Evolutionary conservation across 2,113 vertebrate species (phyloP), one percentile per base, ranked within the genome.

Genomic region (Parotia lawesii): DNA sequence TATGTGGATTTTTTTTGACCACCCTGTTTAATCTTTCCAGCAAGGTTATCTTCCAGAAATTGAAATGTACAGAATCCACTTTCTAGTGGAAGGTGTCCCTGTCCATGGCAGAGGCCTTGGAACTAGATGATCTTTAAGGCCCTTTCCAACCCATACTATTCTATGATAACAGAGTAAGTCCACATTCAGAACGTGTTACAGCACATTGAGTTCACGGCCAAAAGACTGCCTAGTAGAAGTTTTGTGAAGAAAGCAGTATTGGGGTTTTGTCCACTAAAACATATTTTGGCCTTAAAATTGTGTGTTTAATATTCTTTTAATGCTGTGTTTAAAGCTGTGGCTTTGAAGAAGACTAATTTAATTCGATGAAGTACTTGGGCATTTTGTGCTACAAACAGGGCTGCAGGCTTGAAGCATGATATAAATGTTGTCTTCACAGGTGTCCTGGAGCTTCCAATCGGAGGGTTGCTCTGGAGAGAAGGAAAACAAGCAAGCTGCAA

Each of bases 371-470:
- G 33, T 17, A 22, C 22, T 56, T 1, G 1, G 12, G 25, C 33
- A 3, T 83, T 71, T 54, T 71, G 18, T 78, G 33, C 51, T 77
- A 7, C 69, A 22, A 45, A 33, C 29, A 14, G 54, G 81, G 64
- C 37, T 45, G 62, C 37, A 35, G 40, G 29, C 81, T 69, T 93
- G 93, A 89, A 86, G 65, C 61, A 5, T 54, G 28, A 16, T 69
- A 7, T 50, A 17, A 58, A 31, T 5, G 3, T 88, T 93, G 65
- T 87, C 53, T 93, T 93, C 79, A 10, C 97, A 99, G 99, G 97
- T 99, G 99, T 97, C 98, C 98, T 31, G 99, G 99, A 93, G 99
- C 98, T 83, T 98, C 97, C 79, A 97, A 98, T 92, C 98, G 98
- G 92, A 98, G 98, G 97, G 97, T 94, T 56, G 98, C 93, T 44